A percentile compares a stretch with the other conserved stretches of the same genome.
phyloP scores from a whole-genome alignment of 2,797 vertebrate genomes.

The Neomorphus geoffroyi region DNA sequence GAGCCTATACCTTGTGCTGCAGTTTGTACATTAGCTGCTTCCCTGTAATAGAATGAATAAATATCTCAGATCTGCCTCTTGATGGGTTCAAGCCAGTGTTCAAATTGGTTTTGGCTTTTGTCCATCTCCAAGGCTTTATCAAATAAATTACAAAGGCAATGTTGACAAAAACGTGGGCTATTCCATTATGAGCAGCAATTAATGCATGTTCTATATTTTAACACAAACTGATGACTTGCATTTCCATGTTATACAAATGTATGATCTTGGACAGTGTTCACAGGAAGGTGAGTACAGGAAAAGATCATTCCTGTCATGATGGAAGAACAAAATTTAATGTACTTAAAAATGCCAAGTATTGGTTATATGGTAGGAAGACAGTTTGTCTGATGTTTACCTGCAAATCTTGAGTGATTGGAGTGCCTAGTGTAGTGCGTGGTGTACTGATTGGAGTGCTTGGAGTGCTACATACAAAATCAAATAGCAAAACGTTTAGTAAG shows the following conservation, averaged over 20 bases:
- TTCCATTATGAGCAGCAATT: not conserved
- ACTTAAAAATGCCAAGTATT: not conserved
- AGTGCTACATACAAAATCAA: not conserved
- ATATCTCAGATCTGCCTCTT: not conserved
- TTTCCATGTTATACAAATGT: not conserved
- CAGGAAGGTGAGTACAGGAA: not conserved
- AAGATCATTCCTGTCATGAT: not conserved
- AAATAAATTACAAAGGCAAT: conserved; percentile 1
- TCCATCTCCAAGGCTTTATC: not conserved
- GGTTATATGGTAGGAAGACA: fast-evolving
- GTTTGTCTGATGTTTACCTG: not conserved
- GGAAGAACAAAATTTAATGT: not conserved
- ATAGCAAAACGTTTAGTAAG: not conserved
- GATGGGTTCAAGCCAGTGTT: not conserved
- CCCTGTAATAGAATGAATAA: not conserved
- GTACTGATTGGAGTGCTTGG: not conserved
- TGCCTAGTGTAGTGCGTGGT: not conserved
- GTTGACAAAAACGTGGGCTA: not conserved
- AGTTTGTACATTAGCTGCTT: not conserved
- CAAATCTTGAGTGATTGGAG: not conserved
- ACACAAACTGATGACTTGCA: not conserved
- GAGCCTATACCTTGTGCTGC: not conserved
- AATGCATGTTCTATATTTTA: not conserved
- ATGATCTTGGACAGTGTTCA: not conserved
- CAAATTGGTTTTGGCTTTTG: not conserved